Evolutionary conservation across 2,797 vertebrate genomes (phyloP).

Genomic region (Craterocephalus amniculus): DNA sequence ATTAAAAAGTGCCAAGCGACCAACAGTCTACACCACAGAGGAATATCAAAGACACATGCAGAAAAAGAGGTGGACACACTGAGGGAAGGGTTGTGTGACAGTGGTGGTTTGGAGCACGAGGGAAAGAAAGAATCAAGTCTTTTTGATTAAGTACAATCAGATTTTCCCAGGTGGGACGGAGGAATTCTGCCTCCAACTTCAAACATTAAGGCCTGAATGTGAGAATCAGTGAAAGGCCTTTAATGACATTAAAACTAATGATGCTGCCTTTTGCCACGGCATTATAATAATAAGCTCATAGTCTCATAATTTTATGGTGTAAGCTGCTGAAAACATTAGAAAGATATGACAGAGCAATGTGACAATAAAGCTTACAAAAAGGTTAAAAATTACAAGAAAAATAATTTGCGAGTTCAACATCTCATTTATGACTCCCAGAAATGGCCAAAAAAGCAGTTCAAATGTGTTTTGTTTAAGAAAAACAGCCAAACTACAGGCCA

Average conservation of each 20-base stretch:
- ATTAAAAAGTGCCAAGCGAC: conserved; percentile 23
- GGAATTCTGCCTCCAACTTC: conserved; percentile 19
- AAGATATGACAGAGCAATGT: conserved; percentile 30
- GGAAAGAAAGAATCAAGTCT: conserved; percentile 75
- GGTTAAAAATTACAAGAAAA: conserved; percentile 23
- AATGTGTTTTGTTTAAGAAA: conserved; percentile 10
- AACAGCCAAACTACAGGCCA: too few species aligned
- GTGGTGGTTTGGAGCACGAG: conserved; percentile 39
- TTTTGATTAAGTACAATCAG: conserved; percentile 41
- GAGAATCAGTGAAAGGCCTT: conserved; percentile 14
- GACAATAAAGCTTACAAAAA: conserved; percentile 35
- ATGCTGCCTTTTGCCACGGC: conserved; percentile 11
- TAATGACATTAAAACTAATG: conserved; percentile 41
- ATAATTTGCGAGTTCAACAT: conserved; percentile 32
- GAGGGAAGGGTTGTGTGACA: conserved; percentile 50
- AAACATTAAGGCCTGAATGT: conserved; percentile 25
- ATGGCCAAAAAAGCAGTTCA: conserved; percentile 40
- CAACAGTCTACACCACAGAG: conserved; percentile 15
- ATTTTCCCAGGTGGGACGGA: conserved; percentile 26
- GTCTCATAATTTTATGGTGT: conserved; percentile 44
- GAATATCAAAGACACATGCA: conserved; percentile 52
- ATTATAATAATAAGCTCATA: conserved; percentile 54
- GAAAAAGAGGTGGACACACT: conserved; percentile 27
- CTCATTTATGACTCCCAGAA: conserved; percentile 30
- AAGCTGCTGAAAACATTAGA: conserved; percentile 36